phyloP scores from a whole-genome alignment of 2,888 invertebrate species.

The Amphiduros pacificus region DNA sequence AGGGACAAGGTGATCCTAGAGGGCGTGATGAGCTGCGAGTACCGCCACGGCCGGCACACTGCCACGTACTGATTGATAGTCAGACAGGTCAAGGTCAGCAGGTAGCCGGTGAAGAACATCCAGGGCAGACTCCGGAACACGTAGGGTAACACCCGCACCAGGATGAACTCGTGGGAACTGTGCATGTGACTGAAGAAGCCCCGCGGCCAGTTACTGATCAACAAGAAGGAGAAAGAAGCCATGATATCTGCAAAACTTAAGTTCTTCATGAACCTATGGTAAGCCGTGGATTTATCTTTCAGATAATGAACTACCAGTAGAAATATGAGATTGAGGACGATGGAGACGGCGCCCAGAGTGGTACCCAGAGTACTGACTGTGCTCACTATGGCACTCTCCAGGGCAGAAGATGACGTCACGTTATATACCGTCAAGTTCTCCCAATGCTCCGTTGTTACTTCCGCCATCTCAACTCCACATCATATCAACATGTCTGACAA shows the following conservation, averaged over 20 bases:
- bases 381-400: no score
- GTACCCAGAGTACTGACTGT: neutral
- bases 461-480: no score
- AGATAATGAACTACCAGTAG: neutral
- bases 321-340: neutral
- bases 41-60: conserved; percentile 27
- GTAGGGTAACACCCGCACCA: conserved; percentile 20
- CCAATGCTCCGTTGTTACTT: no score
- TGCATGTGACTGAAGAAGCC: conserved; percentile 21
- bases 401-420: no score
- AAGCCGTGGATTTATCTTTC: neutral
- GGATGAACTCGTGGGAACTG: conserved; percentile 8
- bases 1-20: conserved; percentile 3
- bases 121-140: conserved; percentile 25
- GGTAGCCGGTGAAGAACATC: conserved; percentile 29
- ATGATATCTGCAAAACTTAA: conserved; percentile 2
- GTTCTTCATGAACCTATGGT: neutral
- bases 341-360: neutral
- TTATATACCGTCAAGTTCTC: no score
- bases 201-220: conserved; percentile 23
- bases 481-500: no score
- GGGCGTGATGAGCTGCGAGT: conserved; percentile 12
- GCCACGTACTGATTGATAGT: conserved; percentile 28
- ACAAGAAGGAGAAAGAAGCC: conserved; percentile 22
- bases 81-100: conserved; percentile 26